Evolutionary conservation across 2,888 invertebrate species (phyloP), one percentile per base, ranked within the genome.

Genomic region (Euplexia lucipara): DNA sequence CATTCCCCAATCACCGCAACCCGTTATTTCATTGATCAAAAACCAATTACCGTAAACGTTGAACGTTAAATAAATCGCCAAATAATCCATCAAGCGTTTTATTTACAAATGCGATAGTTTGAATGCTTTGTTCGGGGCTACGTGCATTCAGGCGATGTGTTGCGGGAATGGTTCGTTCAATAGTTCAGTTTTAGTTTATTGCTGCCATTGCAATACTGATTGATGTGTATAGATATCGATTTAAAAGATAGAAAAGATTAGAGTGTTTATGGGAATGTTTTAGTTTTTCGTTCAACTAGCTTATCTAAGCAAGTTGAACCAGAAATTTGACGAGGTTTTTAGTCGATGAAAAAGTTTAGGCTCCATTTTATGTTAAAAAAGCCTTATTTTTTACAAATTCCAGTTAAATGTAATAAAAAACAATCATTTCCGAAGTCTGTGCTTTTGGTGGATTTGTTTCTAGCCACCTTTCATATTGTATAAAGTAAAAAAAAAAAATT

Each of bases 181-280:
- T 53, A 53, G 44, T 34, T 18, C 44, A 53, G 44, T 49, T 70
- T 57, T 45, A 58, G 69, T 32, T 62, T 3, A 58, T 75, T 75
- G 35, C 20, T 20, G 26, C 34, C 41, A 49, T 22, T 56, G 12
- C n/a, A 5, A 51, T n/a, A n/a, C 26, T n/a, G 47, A 60, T 47
- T 20, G 14, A 54, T n/a, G 32, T 49, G 39, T 26, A 59, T 20
- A 30, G 20, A 14, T 26, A 26, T 8, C 34, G 30, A 22, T 53
- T 20, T 4, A 6, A 14, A 44, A 32, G 26, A 12, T 35, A 32
- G 37, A 48, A 35, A 22, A 51, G 49, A 1, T 20, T 3, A 41
- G 34, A 37, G 41, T 41, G n/a, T n/a, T n/a, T n/a, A n/a, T 26
- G 9, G 9, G 10, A 7, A 18, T 18, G 4, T 12, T 51, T 62